Base-by-base conservation (phyloP, 2,888 invertebrate genomes). In the Tiliacea citrago region DNA sequence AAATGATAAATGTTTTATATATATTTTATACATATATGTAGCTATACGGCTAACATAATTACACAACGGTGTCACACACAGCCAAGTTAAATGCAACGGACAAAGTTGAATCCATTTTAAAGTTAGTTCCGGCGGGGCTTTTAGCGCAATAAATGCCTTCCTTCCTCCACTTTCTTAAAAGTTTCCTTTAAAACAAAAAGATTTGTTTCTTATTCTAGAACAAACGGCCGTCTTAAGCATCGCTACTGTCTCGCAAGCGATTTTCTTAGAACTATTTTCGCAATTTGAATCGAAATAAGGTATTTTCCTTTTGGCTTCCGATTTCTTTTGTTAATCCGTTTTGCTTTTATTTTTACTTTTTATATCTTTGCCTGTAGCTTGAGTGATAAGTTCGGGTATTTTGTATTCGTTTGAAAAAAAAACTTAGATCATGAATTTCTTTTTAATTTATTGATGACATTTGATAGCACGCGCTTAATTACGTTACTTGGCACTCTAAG, bases 131-230 rank as follows among this genome's bases (percentile, higher is more conserved):
- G 92, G 90, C 91, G 92, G 93, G 91, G 96, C 96, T 96, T 95
- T 96, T 96, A 96, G 96, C 92, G 95, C 96, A 95, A 96, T 96
- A 96, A 95, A 95, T 95, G 95, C 96, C 96, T 95, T 96, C 95
- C 95, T 96, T 95, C 96, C 95, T 93, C 90, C 86, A 93, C 94
- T 96, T 95, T 95, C 95, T 95, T 95, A 95, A 95, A 95, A 95
- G 95, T 95, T 95, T 95, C 94, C 94, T 94, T 92, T 95, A 92
- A 93, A 95, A 95, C 94, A 95, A 95, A 95, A 96, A 95, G 95
- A 95, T 94, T 94, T 95, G 94, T 94, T 94, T 92, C 93, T 93
- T 92, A 94, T 93, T 88, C 82, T 84, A 91, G 93, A 93, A 94
- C 93, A 93, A 94, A 94, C 93, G 93, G 92, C 90, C 91, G 89